Evolutionary conservation across 2,888 invertebrate genomes (phyloP).

Genomic region (Melinopterus prodromus): DNA sequence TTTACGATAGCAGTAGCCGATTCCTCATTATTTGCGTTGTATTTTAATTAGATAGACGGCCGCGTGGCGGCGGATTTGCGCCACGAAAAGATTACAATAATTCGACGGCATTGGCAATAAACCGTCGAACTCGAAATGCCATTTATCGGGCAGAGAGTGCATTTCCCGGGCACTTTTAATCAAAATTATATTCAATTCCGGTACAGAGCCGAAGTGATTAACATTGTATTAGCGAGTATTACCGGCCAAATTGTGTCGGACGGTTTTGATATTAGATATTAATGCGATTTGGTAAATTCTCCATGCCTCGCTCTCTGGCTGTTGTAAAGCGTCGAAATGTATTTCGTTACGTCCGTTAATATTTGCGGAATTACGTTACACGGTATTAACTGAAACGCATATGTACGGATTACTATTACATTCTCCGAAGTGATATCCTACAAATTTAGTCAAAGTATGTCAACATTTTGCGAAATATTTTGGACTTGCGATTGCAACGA

Average conservation of each 20-base stretch:
- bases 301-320: neutral
- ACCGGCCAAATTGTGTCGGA: neutral
- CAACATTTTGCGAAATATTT: no score
- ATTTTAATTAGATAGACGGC: neutral
- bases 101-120: neutral
- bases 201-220: neutral
- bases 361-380: neutral
- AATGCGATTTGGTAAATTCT: neutral
- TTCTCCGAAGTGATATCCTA: no score
- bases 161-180: neutral
- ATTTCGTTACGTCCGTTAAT: neutral
- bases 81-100: neutral
- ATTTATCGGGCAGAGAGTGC: neutral
- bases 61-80: neutral
- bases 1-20: neutral
- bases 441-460: no score
- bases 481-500: no score
- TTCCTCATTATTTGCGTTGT: neutral
- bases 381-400: neutral
- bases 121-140: neutral
- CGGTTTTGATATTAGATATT: neutral
- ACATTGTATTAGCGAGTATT: neutral
- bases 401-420: neutral
- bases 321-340: neutral
- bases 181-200: neutral